Evolutionary conservation across 2,888 invertebrate genomes (phyloP), one percentile per base, ranked within the genome.

Genomic region (Ormyrus rosae): DNA sequence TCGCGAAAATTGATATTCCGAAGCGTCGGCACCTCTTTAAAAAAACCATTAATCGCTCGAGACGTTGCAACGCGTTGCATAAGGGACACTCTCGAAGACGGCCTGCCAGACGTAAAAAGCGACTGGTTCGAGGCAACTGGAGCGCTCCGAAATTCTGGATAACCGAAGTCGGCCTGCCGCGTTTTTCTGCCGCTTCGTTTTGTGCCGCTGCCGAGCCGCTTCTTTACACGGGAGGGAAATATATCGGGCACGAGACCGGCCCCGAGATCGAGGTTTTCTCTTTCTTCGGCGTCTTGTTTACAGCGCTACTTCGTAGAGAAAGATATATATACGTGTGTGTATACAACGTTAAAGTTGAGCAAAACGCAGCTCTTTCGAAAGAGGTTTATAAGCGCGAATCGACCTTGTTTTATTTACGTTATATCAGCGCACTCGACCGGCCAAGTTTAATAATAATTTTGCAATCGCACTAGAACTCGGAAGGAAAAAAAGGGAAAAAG

Each of bases 281-380:
- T 76, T 78, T 71, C 77, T 65, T 78, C 46, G 46, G 51, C 19
- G 65, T 34, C 56, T 65, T 70, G 50, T 55, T 61, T 69, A 55
- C 53, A 11, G 46, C 45, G 19, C 45, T 10, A 11, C 63, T 53
- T 64, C n/a, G 34, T 34, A 4, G 34, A 34, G 34, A 34, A 34
- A 34, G 34, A 34, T 34, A 4, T 34, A 4, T 4, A 4, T 34
- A 34, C 34, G 34, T 4, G 34, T 4, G 34, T 34, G 2, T 67
- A 50, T 51, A 56, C 19, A 19, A 19, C 7, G n/a, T 56, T 34
- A 2, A 4, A 34, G 34, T 4, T 50, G 70, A 78, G 71, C 71
- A 65, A 78, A 78, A 34, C 58, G 19, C 19, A 19, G 65, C 60
- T 65, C 71, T 78, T 65, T 78, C 65, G 71, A 64, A 65, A 71